Evolutionary conservation across 2,888 invertebrate species (phyloP).

Genomic region (Xanthorhoe spadicearia): DNA sequence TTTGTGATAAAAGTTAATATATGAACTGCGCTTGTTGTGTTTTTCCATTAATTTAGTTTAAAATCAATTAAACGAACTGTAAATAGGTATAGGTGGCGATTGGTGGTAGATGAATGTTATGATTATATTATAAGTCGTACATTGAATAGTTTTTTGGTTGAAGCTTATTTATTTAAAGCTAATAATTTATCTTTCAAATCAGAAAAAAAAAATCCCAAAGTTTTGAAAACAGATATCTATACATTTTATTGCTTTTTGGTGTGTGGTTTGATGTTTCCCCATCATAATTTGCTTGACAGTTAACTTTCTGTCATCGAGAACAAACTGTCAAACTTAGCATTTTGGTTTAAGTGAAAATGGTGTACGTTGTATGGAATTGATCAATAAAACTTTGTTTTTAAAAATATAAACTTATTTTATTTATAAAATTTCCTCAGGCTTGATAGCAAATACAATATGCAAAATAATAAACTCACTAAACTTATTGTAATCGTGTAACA

Average conservation of each 20-base stretch:
- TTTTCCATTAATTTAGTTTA: slow-evolving; percentile 49
- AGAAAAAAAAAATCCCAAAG: background rate
- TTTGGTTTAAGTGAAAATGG: slow-evolving; percentile 64
- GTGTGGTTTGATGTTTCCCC: slow-evolving; percentile 13
- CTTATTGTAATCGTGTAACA: background rate
- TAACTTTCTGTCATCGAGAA: slow-evolving; percentile 33
- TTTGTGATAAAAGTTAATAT: slow-evolving; percentile 43
- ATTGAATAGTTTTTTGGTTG: slow-evolving; percentile 12
- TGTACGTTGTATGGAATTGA: slow-evolving; percentile 69
- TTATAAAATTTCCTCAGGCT: slow-evolving; percentile 7
- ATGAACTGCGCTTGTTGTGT: slow-evolving; percentile 51
- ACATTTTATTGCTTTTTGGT: slow-evolving; percentile 1
- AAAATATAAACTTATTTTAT: slow-evolving; percentile 47
- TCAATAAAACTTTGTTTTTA: slow-evolving; percentile 63
- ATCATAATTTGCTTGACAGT: background rate
- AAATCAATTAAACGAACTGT: slow-evolving; percentile 41
- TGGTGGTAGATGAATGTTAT: slow-evolving; percentile 34
- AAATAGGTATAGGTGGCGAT: slow-evolving; percentile 39
- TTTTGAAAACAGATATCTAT: background rate
- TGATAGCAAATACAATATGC: background rate
- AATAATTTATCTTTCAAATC: background rate
- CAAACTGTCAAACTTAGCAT: slow-evolving; percentile 50
- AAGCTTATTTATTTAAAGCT: background rate
- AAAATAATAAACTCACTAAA: background rate
- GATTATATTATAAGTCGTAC: slow-evolving; percentile 24